Evolutionary conservation across 2,797 vertebrate genomes (phyloP), one percentile per base, ranked within the genome.

Genomic region (Distichodus sexfasciatus): DNA sequence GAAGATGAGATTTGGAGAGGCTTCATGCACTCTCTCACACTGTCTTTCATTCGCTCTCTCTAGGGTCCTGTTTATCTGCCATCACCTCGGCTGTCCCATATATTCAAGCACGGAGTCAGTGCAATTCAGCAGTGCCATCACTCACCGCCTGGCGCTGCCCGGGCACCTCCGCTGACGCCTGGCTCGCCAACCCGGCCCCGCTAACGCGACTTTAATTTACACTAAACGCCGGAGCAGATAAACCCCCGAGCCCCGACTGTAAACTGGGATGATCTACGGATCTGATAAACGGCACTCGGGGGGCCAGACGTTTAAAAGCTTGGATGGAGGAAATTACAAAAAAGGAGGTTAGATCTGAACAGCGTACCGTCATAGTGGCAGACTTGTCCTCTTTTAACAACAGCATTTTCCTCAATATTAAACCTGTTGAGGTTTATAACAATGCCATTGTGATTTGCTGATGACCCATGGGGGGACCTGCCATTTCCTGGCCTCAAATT

Each of bases 71-170:
- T 88, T 89, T 87, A 90, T 89, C 87, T 84, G 79, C 81, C 84
- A 80, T 83, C 84, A 83, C 88, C 84, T 87, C 84, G 77, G 82
- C 83, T 86, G 84, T 87, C 87, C 84, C 83, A 80, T 89, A 90
- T 86, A 88, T 86, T 83, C 72, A 55, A 64, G 66, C 82, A 77
- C 74, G 74, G 70, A 81, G 84, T 81, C 80, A 67, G 75, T 71
- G 77, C 75, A 81, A 89, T 86, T 87, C 84, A 83, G 80, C 48
- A 55, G 70, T 31, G 59, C 82, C 81, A 89, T 90, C 84, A 84
- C 77, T 90, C 86, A 89, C 85, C 76, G 67, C 57, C 23, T 50
- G 7, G 46, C 26, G 66, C 71, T 41, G 55, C 36, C 40, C 44
- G 14, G 19, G 66, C 79, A 78, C 19, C 9, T 66, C 24, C n/a